These are phyloP conservation scores for Phyllostomus discolor DNA, from an alignment of 2,113 vertebrate species.

Conservation along the genomic window DNA sequence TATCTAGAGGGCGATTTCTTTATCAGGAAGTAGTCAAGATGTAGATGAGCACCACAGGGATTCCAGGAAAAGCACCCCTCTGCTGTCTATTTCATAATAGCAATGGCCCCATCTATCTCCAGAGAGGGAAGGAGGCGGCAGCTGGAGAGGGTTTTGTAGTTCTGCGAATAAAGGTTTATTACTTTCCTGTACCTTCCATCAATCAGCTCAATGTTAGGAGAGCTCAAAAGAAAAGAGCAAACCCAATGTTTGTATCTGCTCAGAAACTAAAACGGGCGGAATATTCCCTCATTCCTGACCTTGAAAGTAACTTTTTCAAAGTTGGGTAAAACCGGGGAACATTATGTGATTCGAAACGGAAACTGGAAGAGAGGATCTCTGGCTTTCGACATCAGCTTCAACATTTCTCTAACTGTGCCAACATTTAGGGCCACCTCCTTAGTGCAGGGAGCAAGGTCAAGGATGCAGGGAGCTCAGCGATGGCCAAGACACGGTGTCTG, in stretches of 20 bases:
- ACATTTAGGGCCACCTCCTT: neutral
- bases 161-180: conserved; percentile 72
- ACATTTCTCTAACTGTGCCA: neutral
- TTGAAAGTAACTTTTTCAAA: conserved; percentile 68
- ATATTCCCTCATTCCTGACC: conserved; percentile 54
- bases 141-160: conserved; percentile 53
- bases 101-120: conserved; percentile 39
- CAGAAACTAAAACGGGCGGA: conserved; percentile 56
- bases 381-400: neutral
- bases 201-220: conserved; percentile 63
- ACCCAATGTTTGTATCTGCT: conserved; percentile 69
- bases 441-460: neutral
- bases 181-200: conserved; percentile 69
- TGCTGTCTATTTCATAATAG: conserved; percentile 47
- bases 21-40: conserved; percentile 38
- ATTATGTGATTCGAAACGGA: conserved; percentile 47
- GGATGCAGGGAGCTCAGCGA: neutral
- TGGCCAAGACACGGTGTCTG: neutral
- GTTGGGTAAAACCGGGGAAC: conserved; percentile 29
- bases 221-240: conserved; percentile 67
- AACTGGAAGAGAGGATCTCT: neutral
- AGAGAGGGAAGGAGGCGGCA: conserved; percentile 33
- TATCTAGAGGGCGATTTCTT: conserved; percentile 41
- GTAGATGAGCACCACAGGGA: conserved; percentile 28
- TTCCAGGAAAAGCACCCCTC: conserved; percentile 10